Evolutionary conservation across 1,140 invertebrate genomes (phyloP).

Genomic region (Pseudobourletiella spinata): DNA sequence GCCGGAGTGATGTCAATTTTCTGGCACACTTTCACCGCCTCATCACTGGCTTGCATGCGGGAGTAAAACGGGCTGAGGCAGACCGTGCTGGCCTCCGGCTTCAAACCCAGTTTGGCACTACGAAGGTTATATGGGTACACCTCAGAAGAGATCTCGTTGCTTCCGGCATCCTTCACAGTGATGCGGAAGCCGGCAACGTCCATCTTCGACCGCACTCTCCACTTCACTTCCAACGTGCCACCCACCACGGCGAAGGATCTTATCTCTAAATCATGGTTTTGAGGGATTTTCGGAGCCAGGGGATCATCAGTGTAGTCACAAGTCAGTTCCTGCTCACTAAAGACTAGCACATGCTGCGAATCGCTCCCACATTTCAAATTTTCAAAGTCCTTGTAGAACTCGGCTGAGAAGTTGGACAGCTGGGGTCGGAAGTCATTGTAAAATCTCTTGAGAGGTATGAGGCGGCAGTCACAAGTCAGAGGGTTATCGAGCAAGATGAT

Average conservation of each 20-base stretch:
- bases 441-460: constrained; percentile 28
- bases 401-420: constrained; percentile 23
- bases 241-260: constrained; percentile 9
- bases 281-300: constrained; percentile 19
- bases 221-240: constrained; percentile 16
- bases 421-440: constrained; percentile 22
- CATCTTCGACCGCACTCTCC: constrained; percentile 33
- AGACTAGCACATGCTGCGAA: background rate
- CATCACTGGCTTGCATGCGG: background rate
- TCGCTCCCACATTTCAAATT: constrained; percentile 27
- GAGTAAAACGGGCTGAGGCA: constrained; percentile 19
- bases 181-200: constrained; percentile 28
- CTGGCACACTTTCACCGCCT: constrained; percentile 19
- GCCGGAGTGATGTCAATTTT: background rate
- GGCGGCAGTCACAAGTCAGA: constrained; percentile 30
- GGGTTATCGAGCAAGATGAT: constrained; percentile 25
- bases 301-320: constrained; percentile 29
- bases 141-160: background rate
- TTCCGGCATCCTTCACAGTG: background rate
- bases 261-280: constrained; percentile 31
- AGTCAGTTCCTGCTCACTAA: constrained; percentile 22
- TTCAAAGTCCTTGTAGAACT: constrained; percentile 25
- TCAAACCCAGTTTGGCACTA: constrained; percentile 18
- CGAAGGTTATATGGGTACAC: constrained; percentile 14
- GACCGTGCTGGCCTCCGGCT: background rate